Base-by-base conservation (phyloP, 2,888 invertebrate genomes). In the Mimumesa dahlbomi region DNA sequence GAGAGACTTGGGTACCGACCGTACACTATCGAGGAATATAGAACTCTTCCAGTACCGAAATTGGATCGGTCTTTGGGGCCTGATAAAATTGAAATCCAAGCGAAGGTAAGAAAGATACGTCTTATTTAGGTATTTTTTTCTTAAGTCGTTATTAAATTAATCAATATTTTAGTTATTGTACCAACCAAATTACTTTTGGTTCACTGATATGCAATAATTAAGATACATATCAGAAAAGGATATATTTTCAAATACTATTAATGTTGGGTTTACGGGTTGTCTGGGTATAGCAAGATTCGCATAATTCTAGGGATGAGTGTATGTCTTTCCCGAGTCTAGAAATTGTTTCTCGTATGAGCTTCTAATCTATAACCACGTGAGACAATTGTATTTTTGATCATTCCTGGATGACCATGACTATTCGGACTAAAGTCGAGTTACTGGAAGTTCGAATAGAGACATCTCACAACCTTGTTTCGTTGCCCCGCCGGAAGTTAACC, bases 11-110 rank as follows among this genome's bases (percentile, higher is more conserved):
- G 64, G 2, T 86, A 84, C 57, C 67, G 75, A 36, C 84, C 85
- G 11, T 86, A 85, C 56, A 81, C 77, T 36, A 77, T 85, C 45
- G 73, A 77, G 56, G 85, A 85, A 40, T 85, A 85, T 62, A 78
- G 67, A 53, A 75, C 63, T 43, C 72, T 85, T 31, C 68, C 81
- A 14, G 57, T 84, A 50, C 79, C 83, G 31, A 76, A 67, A 22
- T 73, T 79, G 29, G 85, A 85, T 81, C 82, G 84, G 56, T 85
- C 85, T 46, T 75, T 85, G 34, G 85, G 85, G 50, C 85, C 84
- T 21, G 83, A 85, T 72, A 75, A 75, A 50, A 52, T 72, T n/a
- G 79, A 81, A 43, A 69, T 82, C 36, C 74, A 75, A 49, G 65
- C 46, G n/a, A 85, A 85, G 84, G 85, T 85, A 38, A 19, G 61